Evolutionary conservation across 1,140 invertebrate genomes (phyloP).

Genomic region (Leguminivora glycinivorella): DNA sequence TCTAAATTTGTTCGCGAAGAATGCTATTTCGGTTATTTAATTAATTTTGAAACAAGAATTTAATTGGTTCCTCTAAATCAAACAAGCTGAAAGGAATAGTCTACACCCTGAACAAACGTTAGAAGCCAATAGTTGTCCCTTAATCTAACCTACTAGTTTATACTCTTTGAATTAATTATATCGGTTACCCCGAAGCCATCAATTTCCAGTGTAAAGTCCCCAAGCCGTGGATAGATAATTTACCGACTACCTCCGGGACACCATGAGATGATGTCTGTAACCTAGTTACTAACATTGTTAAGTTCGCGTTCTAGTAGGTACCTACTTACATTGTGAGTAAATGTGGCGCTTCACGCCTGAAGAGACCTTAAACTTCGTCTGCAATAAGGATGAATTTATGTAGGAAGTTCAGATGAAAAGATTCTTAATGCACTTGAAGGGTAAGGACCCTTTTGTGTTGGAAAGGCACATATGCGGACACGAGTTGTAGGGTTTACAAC

Average conservation of each 20-base stretch:
- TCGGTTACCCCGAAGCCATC: conserved; percentile 38
- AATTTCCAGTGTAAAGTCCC: conserved; percentile 36
- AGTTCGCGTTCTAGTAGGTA: not conserved
- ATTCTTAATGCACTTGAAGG: too few species aligned
- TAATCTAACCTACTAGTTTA: conserved; percentile 24
- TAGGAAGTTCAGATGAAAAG: too few species aligned
- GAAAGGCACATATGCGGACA: not conserved
- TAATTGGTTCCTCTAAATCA: not conserved
- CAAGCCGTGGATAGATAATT: conserved; percentile 37
- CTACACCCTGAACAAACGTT: not conserved
- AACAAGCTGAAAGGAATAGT: not conserved
- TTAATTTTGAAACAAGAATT: not conserved
- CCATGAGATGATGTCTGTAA: conserved; percentile 35
- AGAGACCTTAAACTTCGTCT: too few species aligned
- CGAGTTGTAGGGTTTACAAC: conserved; percentile 1
- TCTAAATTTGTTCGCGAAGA: conserved; percentile 38
- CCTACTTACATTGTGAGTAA: conserved; percentile 32
- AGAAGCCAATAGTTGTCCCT: not conserved
- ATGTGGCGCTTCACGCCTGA: too few species aligned
- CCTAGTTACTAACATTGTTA: conserved; percentile 36
- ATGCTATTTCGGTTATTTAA: not conserved
- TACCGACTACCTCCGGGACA: conserved; percentile 39
- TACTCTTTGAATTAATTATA: conserved; percentile 46
- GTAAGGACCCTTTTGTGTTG: too few species aligned
- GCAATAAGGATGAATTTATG: too few species aligned